These are phyloP conservation scores for Petrolisthes manimaculis DNA, from an alignment of 2,888 invertebrate species.

Conservation along the genomic window DNA sequence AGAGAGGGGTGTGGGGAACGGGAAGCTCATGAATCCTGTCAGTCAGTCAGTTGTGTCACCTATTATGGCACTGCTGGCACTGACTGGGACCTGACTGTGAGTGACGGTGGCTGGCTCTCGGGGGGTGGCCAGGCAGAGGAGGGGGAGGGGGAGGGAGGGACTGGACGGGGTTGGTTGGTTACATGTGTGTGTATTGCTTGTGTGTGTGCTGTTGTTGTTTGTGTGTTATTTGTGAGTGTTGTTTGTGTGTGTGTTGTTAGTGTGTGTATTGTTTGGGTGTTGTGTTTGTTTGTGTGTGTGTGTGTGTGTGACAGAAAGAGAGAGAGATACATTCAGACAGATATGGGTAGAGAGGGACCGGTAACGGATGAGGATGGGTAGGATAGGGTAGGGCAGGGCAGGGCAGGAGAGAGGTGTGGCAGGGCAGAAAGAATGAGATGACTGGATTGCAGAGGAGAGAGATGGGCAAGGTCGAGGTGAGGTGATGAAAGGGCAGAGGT, in stretches of 20 bases:
- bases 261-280: too few relatives aligned
- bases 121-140: neutral
- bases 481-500: neutral
- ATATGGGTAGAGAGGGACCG: too few relatives aligned
- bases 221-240: too few relatives aligned
- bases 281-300: too few relatives aligned
- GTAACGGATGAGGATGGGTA: too few relatives aligned
- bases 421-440: neutral
- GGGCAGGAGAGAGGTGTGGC: too few relatives aligned
- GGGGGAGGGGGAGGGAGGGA: neutral
- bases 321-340: too few relatives aligned
- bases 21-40: conserved; percentile 48
- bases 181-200: neutral
- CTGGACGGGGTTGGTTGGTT: neutral
- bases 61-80: conserved; percentile 48
- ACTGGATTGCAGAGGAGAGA: neutral
- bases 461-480: neutral
- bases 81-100: conserved; percentile 38
- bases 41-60: conserved; percentile 52
- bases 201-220: too few relatives aligned
- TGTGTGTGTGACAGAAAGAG: too few relatives aligned
- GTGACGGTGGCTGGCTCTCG: conserved; percentile 26
- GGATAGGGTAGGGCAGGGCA: too few relatives aligned
- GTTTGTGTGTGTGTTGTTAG: too few relatives aligned
- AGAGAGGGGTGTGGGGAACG: neutral